Evolutionary conservation across 2,113 vertebrate species (phyloP), one percentile per base, ranked within the genome.

Genomic region (Lutjanus erythropterus): DNA sequence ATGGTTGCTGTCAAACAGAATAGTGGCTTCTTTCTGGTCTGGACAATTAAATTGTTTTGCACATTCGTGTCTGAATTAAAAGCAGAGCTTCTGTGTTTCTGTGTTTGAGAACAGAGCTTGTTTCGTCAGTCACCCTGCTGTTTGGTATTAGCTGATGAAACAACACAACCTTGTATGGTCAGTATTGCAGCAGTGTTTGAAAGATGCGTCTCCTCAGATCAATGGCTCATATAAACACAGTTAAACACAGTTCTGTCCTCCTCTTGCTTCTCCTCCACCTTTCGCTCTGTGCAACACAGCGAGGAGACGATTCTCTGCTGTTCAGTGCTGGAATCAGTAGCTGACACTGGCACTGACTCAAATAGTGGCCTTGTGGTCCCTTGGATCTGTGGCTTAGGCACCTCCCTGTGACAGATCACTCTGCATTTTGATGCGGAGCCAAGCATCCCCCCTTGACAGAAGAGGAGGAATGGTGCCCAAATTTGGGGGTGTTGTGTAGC

Each of bases 131-230:
- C 35, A 52, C 56, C 44, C 53, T 74, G 58, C 73, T 69, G 71
- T 78, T 86, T 60, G 58, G 49, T 60, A 50, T 59, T 29, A 80
- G 78, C 75, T 35, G 73, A 81, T 85, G 75, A 69, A 80, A 86
- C 84, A 89, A 71, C 89, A 89, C 29, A 64, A 71, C 95, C 95
- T 93, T 95, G 89, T 95, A 94, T 92, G 94, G 95, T 90, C 90
- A 94, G 61, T 47, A 33, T 65, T 70, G 71, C 76, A 42, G 89
- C 75, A 61, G 76, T 88, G 87, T 85, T 84, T 83, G 83, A 89
- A 84, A 83, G 87, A 91, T 90, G 90, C 68, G 84, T 91, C 92
- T 89, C 78, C 31, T 85, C 89, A 90, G 84, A 87, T 84, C 83
- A 78, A 83, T 80, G 88, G 74, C 80, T 86, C 83, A 52, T 84